Evolutionary conservation across 2,888 invertebrate genomes (phyloP), one percentile per base, ranked within the genome.

Genomic region (Phortica magna): DNA sequence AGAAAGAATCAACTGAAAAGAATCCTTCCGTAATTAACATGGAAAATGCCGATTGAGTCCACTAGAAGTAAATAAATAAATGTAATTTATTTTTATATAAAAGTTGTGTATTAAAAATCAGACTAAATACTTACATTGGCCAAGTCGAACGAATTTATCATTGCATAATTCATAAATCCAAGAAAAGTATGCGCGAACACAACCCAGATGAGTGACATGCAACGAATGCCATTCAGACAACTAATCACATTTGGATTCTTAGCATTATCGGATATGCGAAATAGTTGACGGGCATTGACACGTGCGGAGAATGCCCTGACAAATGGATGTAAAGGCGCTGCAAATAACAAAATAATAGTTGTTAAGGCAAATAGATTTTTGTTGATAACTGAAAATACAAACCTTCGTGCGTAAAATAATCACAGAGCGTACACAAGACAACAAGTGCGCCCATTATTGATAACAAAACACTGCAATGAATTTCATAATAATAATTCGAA

Each of bases 1-100:
- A 93, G 83, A 95, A 95, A 0, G 94, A 93, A 76, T 95, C 95
- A 1, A 94, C 94, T 0, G 94, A 93, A 17, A 94, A 90, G 0
- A 92, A 74, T 82, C 91, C 93, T 87, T 93, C 76, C 80, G 91
- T 75, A 9, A 88, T 57, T 10, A 90, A 79, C 80, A 83, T 85
- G 0, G 86, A 76, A 57, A 83, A 87, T 0, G 85, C 83, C 0
- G 83, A 83, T 41, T 80, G 76, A 1, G 80, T 14, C 90, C 90
- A 91, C 90, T 90, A 19, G 3, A 77, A 73, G 41, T 22, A 14
- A 41, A 4, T 9, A 39, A 14, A 65, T 1, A 65, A 14, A 7
- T 61, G 43, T n/a, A 61, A 61, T 22, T 19, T 22, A 22, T 22
- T 12, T 61, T 22, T 64, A n/a, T 41, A 12, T 42, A 9, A 48